Percentiles rank a stretch among this genome's conserved stretches.
Conservation (phyloP, 2,797 vertebrate genomes). For the Propithecus perrieri region DNA sequence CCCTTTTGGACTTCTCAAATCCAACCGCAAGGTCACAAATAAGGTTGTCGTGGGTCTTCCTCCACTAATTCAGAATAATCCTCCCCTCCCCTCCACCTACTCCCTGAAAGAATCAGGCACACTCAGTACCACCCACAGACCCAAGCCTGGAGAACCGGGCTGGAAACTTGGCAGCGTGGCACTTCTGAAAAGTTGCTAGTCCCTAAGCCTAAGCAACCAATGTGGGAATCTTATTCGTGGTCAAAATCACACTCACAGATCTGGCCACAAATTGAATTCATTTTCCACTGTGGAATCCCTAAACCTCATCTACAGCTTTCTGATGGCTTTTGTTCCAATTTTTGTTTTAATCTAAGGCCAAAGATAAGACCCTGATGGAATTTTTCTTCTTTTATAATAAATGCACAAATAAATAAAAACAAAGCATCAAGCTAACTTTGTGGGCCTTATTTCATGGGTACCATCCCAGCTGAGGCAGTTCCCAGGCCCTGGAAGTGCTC, state of each 20-base stretch:
- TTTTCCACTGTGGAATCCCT: slow-evolving; percentile 6
- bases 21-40: neutral
- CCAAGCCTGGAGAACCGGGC: neutral
- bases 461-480: neutral
- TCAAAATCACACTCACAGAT: neutral
- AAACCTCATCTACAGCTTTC: neutral
- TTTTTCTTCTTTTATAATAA: neutral
- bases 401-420: neutral
- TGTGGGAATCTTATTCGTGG: neutral
- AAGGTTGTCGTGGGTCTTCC: neutral
- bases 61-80: neutral
- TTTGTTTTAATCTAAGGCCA: neutral
- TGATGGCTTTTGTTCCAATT: slow-evolving; percentile 6
- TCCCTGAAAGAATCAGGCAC: neutral
- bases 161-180: neutral
- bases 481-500: neutral
- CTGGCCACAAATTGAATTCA: neutral
- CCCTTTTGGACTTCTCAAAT: neutral
- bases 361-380: slow-evolving; percentile 10
- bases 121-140: neutral
- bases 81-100: neutral
- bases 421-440: neutral
- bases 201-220: neutral
- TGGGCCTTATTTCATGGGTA: neutral
- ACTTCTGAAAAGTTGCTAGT: neutral